phyloP scores from a whole-genome alignment of 2,888 invertebrate genomes.

The Chalcosyrphus nemorum region DNA sequence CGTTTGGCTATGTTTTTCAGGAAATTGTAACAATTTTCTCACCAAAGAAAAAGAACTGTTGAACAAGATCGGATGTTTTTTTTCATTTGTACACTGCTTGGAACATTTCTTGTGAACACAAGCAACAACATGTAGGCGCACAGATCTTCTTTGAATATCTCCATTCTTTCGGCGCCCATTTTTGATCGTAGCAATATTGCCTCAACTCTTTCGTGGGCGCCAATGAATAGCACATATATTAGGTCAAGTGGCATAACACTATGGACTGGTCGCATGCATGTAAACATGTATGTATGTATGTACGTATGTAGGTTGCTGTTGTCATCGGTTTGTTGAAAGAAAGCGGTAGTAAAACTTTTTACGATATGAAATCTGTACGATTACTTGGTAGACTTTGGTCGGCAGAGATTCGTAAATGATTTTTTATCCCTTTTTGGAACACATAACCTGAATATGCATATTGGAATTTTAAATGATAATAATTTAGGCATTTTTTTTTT shows the following conservation, averaged over 20 bases:
- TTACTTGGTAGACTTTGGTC: conserved; percentile 10
- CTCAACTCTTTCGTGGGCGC: conserved; percentile 43
- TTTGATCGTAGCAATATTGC: conserved; percentile 11
- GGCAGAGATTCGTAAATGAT: background rate
- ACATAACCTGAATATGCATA: background rate
- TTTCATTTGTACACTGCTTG: background rate
- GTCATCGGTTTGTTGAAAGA: conserved; percentile 49
- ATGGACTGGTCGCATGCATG: background rate
- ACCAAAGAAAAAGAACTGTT: background rate
- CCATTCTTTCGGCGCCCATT: conserved; percentile 7
- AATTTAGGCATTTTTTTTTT: too few species aligned
- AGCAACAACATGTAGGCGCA: conserved; percentile 10
- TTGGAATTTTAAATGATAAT: background rate
- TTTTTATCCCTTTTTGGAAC: background rate
- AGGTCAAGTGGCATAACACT: conserved; percentile 52
- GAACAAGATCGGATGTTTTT: background rate
- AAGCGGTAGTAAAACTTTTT: conserved; percentile 30
- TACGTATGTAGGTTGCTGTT: conserved; percentile 21
- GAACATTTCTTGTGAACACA: conserved; percentile 2
- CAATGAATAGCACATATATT: conserved; percentile 16
- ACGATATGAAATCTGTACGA: conserved; percentile 19
- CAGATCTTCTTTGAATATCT: conserved; percentile 30
- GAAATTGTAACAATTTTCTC: background rate
- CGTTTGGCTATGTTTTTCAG: background rate
- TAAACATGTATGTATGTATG: conserved; percentile 1